These are phyloP conservation scores for Cottus gobio DNA, from an alignment of 2,113 vertebrate species.

Conservation along the genomic window DNA sequence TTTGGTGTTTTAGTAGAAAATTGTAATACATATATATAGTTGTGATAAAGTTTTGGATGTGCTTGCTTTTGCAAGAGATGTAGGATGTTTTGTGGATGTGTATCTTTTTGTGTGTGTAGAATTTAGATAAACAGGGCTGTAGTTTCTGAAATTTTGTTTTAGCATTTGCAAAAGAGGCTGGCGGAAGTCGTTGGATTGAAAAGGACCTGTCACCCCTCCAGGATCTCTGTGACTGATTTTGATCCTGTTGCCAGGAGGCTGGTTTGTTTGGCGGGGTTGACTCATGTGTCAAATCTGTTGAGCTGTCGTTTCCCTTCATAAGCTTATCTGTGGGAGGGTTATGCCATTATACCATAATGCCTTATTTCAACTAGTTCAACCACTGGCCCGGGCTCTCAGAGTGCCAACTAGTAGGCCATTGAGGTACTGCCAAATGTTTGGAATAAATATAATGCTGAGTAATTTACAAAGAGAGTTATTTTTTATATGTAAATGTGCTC, in stretches of 20 bases:
- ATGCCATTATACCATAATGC: constrained; percentile 13
- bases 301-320: constrained; percentile 8
- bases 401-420: background rate
- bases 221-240: constrained; percentile 26
- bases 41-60: no score
- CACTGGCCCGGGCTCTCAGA: background rate
- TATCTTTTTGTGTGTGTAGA: no score
- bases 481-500: no score
- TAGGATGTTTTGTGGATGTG: no score
- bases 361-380: background rate
- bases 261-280: background rate
- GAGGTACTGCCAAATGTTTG: no score
- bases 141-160: background rate
- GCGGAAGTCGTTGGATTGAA: background rate
- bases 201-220: background rate
- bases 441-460: background rate
- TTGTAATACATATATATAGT: background rate
- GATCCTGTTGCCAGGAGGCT: constrained; percentile 12
- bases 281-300: constrained; percentile 5
- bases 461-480: no score
- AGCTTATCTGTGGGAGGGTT: background rate
- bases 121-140: no score
- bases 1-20: background rate
- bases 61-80: no score
- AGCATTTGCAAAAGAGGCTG: background rate